Percentiles rank a stretch among this genome's conserved stretches.
These are phyloP conservation scores for Embidobia sp. DNA, from an alignment of 2,888 invertebrate species.

Conservation along the genomic window DNA sequence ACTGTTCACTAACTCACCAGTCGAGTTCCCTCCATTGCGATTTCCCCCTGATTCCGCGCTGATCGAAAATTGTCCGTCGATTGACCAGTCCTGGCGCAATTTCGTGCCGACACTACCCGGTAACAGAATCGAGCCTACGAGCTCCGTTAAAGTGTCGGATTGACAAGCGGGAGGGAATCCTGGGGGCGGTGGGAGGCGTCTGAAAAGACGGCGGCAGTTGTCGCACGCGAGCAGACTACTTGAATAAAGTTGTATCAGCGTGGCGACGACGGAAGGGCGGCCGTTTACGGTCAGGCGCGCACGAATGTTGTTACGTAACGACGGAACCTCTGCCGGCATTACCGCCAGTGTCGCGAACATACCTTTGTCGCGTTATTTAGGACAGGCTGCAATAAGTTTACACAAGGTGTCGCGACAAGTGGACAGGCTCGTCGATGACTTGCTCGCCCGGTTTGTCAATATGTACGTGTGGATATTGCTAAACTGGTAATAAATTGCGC, in stretches of 20 bases:
- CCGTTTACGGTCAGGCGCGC: constrained; percentile 74
- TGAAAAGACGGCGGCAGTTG: constrained; percentile 24
- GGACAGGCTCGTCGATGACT: constrained; percentile 23
- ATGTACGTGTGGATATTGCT: too few species aligned
- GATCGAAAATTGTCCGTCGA: too few species aligned
- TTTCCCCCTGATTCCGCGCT: too few species aligned
- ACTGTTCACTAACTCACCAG: too few species aligned
- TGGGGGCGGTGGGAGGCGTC: constrained; percentile 4
- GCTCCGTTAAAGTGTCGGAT: too few species aligned
- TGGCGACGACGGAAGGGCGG: constrained; percentile 71
- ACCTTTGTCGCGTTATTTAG: constrained; percentile 69
- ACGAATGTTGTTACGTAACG: constrained; percentile 76
- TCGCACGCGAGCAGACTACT: constrained; percentile 60
- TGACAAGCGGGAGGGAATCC: too few species aligned
- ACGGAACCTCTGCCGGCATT: constrained; percentile 72
- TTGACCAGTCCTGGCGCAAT: too few species aligned
- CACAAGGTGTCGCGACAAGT: constrained; percentile 47
- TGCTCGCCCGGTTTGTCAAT: too few species aligned
- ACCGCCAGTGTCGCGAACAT: constrained; percentile 72
- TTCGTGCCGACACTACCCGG: too few species aligned
- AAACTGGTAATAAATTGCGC: constrained; percentile 3
- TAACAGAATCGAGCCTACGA: too few species aligned
- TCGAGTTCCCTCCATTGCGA: too few species aligned
- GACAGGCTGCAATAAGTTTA: constrained; percentile 50
- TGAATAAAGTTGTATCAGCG: constrained; percentile 62